Percentiles rank a stretch among this genome's conserved stretches.
These are phyloP conservation scores for Laupala kohalensis DNA, from an alignment of 1,140 invertebrate genomes.

Conservation along the genomic window DNA sequence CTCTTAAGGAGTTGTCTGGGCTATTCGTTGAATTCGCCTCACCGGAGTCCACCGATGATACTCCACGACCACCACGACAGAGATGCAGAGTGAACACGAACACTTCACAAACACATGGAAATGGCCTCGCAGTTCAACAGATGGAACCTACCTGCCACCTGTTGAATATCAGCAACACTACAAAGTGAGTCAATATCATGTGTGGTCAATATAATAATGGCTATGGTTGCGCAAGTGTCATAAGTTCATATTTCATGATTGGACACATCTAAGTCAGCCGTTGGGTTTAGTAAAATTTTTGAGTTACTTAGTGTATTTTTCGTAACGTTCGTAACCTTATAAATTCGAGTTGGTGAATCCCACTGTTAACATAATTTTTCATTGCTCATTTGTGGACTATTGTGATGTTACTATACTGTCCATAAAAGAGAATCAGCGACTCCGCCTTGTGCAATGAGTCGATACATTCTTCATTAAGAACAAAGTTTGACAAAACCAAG, in stretches of 20 bases:
- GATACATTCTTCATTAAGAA: too few relatives aligned
- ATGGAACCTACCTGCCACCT: constrained; percentile 1
- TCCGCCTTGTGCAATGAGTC: too few relatives aligned
- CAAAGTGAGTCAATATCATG: neutral
- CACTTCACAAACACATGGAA: neutral
- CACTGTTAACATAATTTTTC: too few relatives aligned
- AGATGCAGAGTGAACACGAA: neutral
- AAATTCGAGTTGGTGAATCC: neutral
- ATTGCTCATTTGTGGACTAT: too few relatives aligned
- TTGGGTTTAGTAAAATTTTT: neutral
- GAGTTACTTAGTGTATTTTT: neutral
- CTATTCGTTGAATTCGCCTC: neutral
- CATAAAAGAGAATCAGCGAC: too few relatives aligned
- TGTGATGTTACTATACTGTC: too few relatives aligned
- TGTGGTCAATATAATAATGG: neutral
- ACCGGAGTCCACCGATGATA: neutral
- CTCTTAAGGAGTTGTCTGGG: neutral
- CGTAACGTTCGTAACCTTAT: neutral
- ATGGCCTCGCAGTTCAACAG: neutral
- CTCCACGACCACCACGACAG: neutral
- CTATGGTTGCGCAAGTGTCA: neutral
- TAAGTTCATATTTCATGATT: too few relatives aligned
- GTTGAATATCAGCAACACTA: neutral
- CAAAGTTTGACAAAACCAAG: too few relatives aligned
- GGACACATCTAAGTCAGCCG: too few relatives aligned